Base-by-base conservation (phyloP, 2,888 invertebrate genomes). In the Acheta domesticus region DNA sequence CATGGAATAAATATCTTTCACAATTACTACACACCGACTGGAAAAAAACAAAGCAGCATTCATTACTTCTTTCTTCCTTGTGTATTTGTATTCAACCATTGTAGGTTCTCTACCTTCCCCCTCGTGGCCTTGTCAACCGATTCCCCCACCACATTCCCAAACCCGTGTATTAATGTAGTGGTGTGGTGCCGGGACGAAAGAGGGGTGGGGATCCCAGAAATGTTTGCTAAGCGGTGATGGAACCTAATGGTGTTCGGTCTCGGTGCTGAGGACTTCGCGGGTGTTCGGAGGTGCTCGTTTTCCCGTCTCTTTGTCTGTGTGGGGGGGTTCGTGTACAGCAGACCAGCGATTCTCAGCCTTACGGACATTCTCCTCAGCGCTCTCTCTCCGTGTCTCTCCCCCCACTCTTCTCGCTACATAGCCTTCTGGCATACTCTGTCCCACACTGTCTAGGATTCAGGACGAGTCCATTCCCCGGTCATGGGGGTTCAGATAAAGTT, bases 201-300 rank as follows among this genome's bases (percentile, higher is more conserved):
- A 36, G 36, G 62, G 62, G 62, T 14, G n/a, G 62, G 62, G 62
- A n/a, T 62, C 14, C 62, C 62, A 62, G 16, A 62, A 62, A 62
- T 62, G 62, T 62, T 62, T 62, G 62, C 62, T 62, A 62, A 62
- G 62, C 62, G 62, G 62, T 36, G 36, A 62, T n/a, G 62, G 62
- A 62, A 62, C 62, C 62, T 62, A 62, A 62, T 62, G 62, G 62
- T 62, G 62, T 62, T 62, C 62, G 62, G 23, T 48, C 78, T 74
- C 74, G 74, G 74, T 48, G 48, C 48, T 48, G 20, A n/a, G 48
- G 48, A 48, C 50, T 79, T 76, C 76, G 76, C 62, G 76, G 75
- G 49, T 75, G 76, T 62, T 76, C 76, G 79, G 76, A 62, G n/a
- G 49, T 36, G 76, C 48, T 76, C 76, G 76, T 76, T 20, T 76